Percentiles rank a stretch among this genome's conserved stretches.
Evolutionary conservation across 2,113 vertebrate species (phyloP).

Genomic region (Steatornis caripensis): DNA sequence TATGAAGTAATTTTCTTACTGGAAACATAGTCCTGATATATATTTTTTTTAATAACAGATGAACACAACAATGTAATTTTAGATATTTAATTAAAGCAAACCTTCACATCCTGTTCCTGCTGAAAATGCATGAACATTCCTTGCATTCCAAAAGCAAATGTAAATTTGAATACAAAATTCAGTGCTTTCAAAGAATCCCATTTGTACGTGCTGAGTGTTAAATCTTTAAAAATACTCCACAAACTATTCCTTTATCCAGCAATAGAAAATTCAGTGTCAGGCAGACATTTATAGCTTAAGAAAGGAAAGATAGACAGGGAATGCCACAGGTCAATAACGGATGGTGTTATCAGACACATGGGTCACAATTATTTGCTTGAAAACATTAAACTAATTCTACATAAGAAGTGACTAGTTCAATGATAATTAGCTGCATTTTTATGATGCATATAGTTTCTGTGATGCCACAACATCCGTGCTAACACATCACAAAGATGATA

Average conservation of each 20-base stretch:
- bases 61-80: not conserved
- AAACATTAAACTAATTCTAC: slow-evolving; percentile 48
- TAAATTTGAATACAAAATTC: not conserved
- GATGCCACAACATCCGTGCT: not conserved
- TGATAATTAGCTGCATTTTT: slow-evolving; percentile 31
- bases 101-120: not conserved
- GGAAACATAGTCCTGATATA: not conserved
- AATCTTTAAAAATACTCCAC: not conserved
- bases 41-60: not conserved
- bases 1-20: not conserved
- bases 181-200: not conserved
- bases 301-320: slow-evolving; percentile 58
- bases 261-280: not conserved
- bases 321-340: slow-evolving; percentile 70
- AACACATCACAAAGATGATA: not conserved
- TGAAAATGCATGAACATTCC: not conserved
- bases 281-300: not conserved
- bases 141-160: not conserved
- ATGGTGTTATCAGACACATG: slow-evolving; percentile 52
- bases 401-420: slow-evolving; percentile 46
- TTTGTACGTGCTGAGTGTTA: not conserved
- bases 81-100: not conserved
- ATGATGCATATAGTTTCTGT: not conserved
- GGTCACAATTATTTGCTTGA: slow-evolving; percentile 66
- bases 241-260: not conserved